These are phyloP conservation scores for Aphaenogaster rudis DNA, from an alignment of 1,140 invertebrate species.

Conservation along the genomic window DNA sequence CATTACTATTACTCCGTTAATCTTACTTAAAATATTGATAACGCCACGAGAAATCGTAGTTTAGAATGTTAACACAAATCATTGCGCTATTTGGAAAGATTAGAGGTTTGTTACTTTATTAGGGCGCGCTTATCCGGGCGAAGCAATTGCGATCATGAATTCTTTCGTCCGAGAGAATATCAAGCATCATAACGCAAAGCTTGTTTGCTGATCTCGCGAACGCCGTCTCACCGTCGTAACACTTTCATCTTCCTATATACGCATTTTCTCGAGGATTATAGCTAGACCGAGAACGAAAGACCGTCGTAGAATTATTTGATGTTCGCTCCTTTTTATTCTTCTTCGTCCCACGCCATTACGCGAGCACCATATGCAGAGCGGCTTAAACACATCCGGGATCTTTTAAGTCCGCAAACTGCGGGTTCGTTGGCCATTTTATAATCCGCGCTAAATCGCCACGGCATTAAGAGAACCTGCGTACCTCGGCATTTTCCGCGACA, in stretches of 20 bases:
- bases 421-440: slow-evolving; percentile 35
- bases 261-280: slow-evolving; percentile 34
- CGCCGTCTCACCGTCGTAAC: not conserved
- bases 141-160: not conserved
- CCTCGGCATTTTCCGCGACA: not conserved
- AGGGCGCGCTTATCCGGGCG: not conserved
- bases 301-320: slow-evolving; percentile 10
- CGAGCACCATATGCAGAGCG: slow-evolving; percentile 23
- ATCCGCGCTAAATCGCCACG: slow-evolving; percentile 15
- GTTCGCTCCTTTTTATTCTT: slow-evolving; percentile 32
- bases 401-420: slow-evolving; percentile 17
- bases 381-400: slow-evolving; percentile 25
- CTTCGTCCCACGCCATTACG: not conserved
- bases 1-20: not conserved
- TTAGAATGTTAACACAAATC: not conserved
- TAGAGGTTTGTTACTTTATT: not conserved
- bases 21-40: not conserved
- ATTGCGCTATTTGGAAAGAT: not conserved
- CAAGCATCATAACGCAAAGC: slow-evolving; percentile 18
- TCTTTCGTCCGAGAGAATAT: slow-evolving; percentile 7
- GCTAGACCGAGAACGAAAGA: not conserved
- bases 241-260: not conserved
- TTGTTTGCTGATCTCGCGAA: slow-evolving; percentile 21
- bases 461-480: not conserved
- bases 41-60: not conserved